phyloP scores from a whole-genome alignment of 2,888 invertebrate species.

The Macrostomum cliftonense region DNA sequence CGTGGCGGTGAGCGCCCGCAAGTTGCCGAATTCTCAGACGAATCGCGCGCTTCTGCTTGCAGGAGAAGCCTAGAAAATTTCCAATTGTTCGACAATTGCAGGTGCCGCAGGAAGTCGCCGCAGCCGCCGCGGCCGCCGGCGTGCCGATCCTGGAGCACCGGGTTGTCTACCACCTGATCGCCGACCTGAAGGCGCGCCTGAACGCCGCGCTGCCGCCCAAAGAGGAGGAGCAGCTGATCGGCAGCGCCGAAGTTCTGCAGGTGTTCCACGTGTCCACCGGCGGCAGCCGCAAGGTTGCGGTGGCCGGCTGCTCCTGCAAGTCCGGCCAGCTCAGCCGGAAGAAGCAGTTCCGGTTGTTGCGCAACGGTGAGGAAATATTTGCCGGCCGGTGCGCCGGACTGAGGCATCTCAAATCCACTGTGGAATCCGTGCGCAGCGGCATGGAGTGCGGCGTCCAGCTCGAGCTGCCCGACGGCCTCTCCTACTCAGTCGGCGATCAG shows the following conservation, averaged over 20 bases:
- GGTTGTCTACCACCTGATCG: conserved; percentile 66
- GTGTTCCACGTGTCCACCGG: conserved; percentile 61
- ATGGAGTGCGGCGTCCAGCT: conserved; percentile 66
- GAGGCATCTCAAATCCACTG: conserved; percentile 72
- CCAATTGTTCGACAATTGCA: no score
- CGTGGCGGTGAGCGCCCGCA: no score
- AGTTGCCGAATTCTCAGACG: no score
- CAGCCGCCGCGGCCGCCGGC: not conserved
- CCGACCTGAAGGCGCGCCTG: conserved; percentile 63
- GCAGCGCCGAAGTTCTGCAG: conserved; percentile 66
- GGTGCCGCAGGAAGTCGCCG: no score
- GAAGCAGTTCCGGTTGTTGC: conserved; percentile 49
- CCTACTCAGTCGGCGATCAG: conserved; percentile 55
- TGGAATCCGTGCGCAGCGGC: conserved; percentile 58
- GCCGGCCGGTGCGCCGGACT: conserved; percentile 55
- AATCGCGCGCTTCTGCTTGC: no score
- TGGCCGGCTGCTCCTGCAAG: conserved; percentile 69
- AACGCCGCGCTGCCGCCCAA: not conserved
- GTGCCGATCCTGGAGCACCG: conserved; percentile 30
- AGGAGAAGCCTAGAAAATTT: no score
- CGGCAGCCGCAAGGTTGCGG: conserved; percentile 53
- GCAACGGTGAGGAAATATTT: conserved; percentile 29
- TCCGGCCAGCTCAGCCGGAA: conserved; percentile 55
- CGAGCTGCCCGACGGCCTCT: conserved; percentile 25
- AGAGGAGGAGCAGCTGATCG: conserved; percentile 24